phyloP scores from a whole-genome alignment of 2,113 vertebrate genomes.

The Puffinus mauretanicus region DNA sequence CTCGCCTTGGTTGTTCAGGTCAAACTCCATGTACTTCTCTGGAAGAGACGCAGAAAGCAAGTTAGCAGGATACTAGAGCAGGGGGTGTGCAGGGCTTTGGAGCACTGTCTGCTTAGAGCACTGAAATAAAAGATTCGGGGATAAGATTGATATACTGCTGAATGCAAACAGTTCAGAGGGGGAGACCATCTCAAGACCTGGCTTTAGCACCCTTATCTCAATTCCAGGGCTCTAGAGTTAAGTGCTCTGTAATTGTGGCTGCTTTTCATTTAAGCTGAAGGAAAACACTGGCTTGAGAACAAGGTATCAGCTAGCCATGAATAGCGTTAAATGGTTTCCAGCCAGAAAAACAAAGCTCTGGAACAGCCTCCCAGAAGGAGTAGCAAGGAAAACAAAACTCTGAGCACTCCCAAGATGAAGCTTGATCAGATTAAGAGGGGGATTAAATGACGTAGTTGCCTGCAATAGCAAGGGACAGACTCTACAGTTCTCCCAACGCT shows the following conservation, averaged over 20 bases:
- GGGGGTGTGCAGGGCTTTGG: background rate
- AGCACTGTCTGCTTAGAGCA: background rate
- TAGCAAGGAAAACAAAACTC: conserved; percentile 52
- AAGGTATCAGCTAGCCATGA: conserved; percentile 40
- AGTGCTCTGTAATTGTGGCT: conserved; percentile 33
- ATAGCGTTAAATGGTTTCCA: background rate
- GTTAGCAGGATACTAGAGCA: background rate
- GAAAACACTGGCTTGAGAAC: conserved; percentile 56
- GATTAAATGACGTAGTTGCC: conserved; percentile 38
- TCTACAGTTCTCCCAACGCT: background rate
- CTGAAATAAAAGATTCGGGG: background rate
- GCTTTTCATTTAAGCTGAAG: conserved; percentile 34
- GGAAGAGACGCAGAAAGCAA: conserved; percentile 68
- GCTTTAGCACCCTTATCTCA: background rate
- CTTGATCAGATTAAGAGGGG: conserved; percentile 22
- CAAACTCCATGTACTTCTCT: conserved; percentile 98
- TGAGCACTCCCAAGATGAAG: conserved; percentile 18
- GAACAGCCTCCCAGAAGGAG: conserved; percentile 44
- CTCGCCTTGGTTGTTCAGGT: conserved; percentile 95
- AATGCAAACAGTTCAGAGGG: background rate
- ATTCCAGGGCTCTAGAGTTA: background rate
- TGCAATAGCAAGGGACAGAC: background rate
- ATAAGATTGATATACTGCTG: background rate
- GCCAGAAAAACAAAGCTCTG: conserved; percentile 54
- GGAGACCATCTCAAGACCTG: background rate